Evolutionary conservation across 2,113 vertebrate genomes (phyloP).

Genomic region (Donacobius atricapilla): DNA sequence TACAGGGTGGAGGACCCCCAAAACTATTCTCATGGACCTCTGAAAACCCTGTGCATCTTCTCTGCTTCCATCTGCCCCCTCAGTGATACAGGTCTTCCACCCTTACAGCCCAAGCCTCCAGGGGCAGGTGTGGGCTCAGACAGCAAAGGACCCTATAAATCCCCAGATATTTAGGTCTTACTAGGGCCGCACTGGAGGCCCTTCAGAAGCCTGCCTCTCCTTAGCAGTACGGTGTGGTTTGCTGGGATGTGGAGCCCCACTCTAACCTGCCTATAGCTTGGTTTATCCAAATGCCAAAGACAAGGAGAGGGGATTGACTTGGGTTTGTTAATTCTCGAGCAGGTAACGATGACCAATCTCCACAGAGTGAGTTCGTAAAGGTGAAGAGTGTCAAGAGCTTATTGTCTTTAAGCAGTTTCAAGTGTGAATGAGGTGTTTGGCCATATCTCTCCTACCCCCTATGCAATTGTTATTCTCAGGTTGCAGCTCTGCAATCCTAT

Average conservation of each 20-base stretch:
- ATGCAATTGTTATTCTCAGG: constrained; percentile 57
- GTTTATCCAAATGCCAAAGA: constrained; percentile 63
- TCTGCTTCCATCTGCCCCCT: not conserved
- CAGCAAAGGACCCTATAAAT: not conserved
- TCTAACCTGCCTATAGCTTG: constrained; percentile 34
- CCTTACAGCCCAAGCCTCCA: not conserved
- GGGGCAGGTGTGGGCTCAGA: not conserved
- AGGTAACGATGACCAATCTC: not conserved
- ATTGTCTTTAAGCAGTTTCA: not conserved
- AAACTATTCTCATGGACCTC: not conserved
- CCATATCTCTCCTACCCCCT: constrained; percentile 43
- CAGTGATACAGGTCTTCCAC: not conserved
- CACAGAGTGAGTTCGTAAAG: not conserved
- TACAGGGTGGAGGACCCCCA: not conserved
- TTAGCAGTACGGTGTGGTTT: constrained; percentile 10
- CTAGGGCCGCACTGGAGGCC: not conserved
- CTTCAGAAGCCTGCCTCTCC: not conserved
- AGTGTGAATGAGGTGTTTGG: constrained; percentile 3
- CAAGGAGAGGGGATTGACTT: constrained; percentile 10
- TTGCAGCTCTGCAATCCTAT: constrained; percentile 53
- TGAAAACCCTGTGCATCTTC: not conserved
- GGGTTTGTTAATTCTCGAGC: not conserved
- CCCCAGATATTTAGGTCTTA: not conserved
- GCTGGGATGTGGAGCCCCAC: not conserved
- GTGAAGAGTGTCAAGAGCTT: not conserved